Base-by-base conservation (phyloP, 2,888 invertebrate genomes). In the Lasioglossum figueresi region DNA sequence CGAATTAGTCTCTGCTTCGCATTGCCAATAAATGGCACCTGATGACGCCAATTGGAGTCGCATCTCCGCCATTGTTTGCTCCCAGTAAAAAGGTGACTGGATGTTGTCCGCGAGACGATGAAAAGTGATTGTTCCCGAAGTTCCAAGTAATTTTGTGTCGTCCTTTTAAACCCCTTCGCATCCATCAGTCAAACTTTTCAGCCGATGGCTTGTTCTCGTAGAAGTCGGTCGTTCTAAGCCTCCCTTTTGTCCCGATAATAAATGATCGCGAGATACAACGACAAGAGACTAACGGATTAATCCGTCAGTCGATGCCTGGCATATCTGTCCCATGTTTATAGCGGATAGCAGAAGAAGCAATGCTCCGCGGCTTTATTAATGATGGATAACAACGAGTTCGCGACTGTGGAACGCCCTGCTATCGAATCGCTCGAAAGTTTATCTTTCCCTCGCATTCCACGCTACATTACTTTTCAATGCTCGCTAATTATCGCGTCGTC, bases 401-500 rank as follows among this genome's bases (percentile, higher is more conserved):
- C 79, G 82, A 73, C 27, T n/a, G 73, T 83, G 59, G 23, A 76
- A 77, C 31, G 8, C 23, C 68, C 75, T 86, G 23, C 34, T 37
- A 83, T 79, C 83, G 43, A 52, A 76, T 81, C 71, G 43, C 87
- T 82, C 85, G 82, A 90, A 90, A 90, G 78, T 90, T 90, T 82
- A 84, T 80, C 88, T 80, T 86, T 82, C 88, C 80, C 76, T 79
- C 82, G 76, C 84, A 86, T 85, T 85, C 86, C 89, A 90, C 89
- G 90, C 81, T 90, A 90, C 90, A 89, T 90, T 90, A 90, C 90
- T 89, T 90, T 86, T 86, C 75, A 83, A 90, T 90, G 79, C 85
- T 74, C 84, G 88, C 90, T 90, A 90, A 90, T 90, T 90, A 88
- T 88, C 90, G 83, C 85, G 82, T 74, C 80, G 83, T 43, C 31